Evolutionary conservation across 2,113 vertebrate genomes (phyloP), one percentile per base, ranked within the genome.

Genomic region (Syrmaticus mikado): DNA sequence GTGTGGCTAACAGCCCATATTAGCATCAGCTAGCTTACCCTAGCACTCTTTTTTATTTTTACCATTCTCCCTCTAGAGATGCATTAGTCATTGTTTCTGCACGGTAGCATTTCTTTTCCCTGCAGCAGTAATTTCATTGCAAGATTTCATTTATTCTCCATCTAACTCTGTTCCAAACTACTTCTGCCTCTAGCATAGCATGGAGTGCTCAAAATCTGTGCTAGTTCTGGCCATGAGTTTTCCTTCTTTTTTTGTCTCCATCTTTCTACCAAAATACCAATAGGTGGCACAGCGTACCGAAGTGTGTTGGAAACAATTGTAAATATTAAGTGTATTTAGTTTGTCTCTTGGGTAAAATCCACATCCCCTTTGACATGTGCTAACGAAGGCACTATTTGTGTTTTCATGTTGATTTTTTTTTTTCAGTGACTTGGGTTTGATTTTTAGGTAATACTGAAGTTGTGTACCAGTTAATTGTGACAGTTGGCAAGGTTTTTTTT

Each of bases 51-150:
- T 80, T 82, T 78, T 75, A 46, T 58, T 83, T 90, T 93, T 81
- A 24, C 32, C 41, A 7, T 52, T 90, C 50, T 87, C 7, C 13
- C 61, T 85, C 75, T 64, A 93, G 87, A 83, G 41, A 52, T 93
- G 40, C 40, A 43, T 89, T 82, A 85, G 79, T 88, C 68, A 60
- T 76, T 87, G 62, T 95, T 94, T 91, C 67, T 87, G 61, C 68
- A 64, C 73, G 55, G 82, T 64, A 74, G 60, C 52, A 22, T 77
- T 86, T 91, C 27, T 80, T 68, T 61, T 8, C 76, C 72, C 65
- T 87, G 72, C 41, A 94, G 88, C 80, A 83, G 17, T 74, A 86
- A 94, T 80, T 73, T 87, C 67, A 80, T 73, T 89, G 53, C 66
- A 79, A 40, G 75, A 82, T 76, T 82, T 95, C 62, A n/a, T 94